Base-by-base conservation (phyloP, 1,140 invertebrate genomes). In the Drosophila arizonae region DNA sequence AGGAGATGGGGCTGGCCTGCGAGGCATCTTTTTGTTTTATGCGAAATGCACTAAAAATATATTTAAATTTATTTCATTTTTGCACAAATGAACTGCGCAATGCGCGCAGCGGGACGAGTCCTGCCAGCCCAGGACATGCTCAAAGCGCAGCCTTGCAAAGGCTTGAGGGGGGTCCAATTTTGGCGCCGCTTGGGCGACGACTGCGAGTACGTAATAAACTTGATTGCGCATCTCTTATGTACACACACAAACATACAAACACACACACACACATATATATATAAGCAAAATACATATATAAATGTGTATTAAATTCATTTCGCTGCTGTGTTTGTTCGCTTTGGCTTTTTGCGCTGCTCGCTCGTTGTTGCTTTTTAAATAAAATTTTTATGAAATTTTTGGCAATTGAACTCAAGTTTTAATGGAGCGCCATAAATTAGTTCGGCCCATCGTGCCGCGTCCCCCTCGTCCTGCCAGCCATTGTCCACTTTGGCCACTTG, bases 21-120 rank as follows among this genome's bases (percentile, higher is more conserved):
- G 60, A 85, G 81, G 81, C 82, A 87, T 87, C 79, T 84, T 80
- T 88, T 88, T 88, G 84, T 88, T 88, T 87, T 88, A 88, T 88
- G 84, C 73, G 77, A 88, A 88, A 88, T 88, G 84, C 85, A 88
- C 84, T 88, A 88, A 88, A 88, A 87, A 88, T 84, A 88, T 88
- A 88, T 88, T 88, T 88, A 88, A 88, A 88, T 88, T 88, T 88
- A 88, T 88, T 88, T 88, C 79, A 84, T 88, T 86, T 76, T 82
- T 67, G 61, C 79, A 75, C 84, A 88, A 88, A 88, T 88, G 84
- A 88, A 88, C 84, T 84, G 77, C 68, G 72, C 82, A 78, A 62
- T 57, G 61, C 58, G 68, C 73, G 67, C 80, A 76, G 67, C 58
- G 39, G 46, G 48, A 17, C n/a, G 58, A 72, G 58, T 66, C 72